Evolutionary conservation across 2,888 invertebrate genomes (phyloP), one percentile per base, ranked within the genome.

Genomic region (Erpobdella octoculata): DNA sequence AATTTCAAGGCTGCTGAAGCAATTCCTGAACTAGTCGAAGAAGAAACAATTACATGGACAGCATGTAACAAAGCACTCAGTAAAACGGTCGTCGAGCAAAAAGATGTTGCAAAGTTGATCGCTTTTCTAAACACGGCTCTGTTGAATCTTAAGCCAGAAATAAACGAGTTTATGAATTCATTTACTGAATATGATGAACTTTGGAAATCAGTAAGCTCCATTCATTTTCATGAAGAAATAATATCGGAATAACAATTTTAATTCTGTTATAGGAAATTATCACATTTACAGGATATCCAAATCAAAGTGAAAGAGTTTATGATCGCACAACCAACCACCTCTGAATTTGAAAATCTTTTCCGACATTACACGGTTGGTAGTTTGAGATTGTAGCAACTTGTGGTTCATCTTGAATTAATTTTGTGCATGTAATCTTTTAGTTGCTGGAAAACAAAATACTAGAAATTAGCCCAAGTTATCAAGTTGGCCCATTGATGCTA

Each of bases 171-270:
- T 76, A 88, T 94, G 33, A 89, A 90, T 77, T 87, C 89, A 76
- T 94, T 93, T 91, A 88, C 90, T 58, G 91, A 91, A 0, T 94
- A 93, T 81, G 89, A 90, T 79, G 82, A 82, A 72, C 77, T 84
- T 37, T 85, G 84, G 84, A 78, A 78, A 35, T 77, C 79, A 78
- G 83, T 83, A 71, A 74, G n/a, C n/a, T 15, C 12, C n/a, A 41
- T 15, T 41, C 46, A 41, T 41, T 41, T 15, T 41, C 46, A 41
- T 41, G 46, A 41, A 41, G n/a, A 41, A 41, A 41, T 41, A 12
- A 41, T n/a, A 41, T 41, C 46, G n/a, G 46, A 41, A 41, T 41
- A 41, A 41, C 46, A 41, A 41, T 41, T 12, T 41, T 41, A 41
- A 41, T n/a, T n/a, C 12, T 41, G 46, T 41, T 41, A 41, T n/a